Percentiles rank a stretch among this genome's conserved stretches.
Evolutionary conservation across 2,888 invertebrate genomes (phyloP).

Genomic region (Stictocephala bisonia): DNA sequence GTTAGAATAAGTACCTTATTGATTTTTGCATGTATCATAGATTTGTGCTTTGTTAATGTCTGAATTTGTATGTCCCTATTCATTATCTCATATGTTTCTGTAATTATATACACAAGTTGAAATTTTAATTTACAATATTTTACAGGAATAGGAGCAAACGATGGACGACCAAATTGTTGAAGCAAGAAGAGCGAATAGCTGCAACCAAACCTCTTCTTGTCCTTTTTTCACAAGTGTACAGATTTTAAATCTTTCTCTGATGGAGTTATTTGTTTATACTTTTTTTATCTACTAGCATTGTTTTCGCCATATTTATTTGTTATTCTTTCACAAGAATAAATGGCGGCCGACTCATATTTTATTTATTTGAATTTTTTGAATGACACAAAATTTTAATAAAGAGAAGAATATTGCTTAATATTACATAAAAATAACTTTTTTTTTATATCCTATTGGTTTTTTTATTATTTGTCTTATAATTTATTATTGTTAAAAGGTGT

Average conservation of each 20-base stretch:
- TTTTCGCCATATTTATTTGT: slow-evolving; percentile 19
- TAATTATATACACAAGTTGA: too few species aligned
- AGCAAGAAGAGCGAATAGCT: slow-evolving; percentile 6
- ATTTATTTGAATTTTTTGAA: slow-evolving; percentile 22
- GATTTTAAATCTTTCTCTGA: slow-evolving; percentile 33
- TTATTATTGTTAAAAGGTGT: slow-evolving; percentile 22
- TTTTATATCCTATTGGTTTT: slow-evolving; percentile 3
- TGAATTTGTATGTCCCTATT: too few species aligned
- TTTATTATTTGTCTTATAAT: slow-evolving; percentile 5
- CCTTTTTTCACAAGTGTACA: slow-evolving; percentile 25
- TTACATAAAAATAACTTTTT: slow-evolving; percentile 5
- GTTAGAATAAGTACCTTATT: too few species aligned
- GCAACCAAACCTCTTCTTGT: slow-evolving; percentile 10
- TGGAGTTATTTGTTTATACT: slow-evolving; percentile 34
- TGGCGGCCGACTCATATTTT: slow-evolving; percentile 1
- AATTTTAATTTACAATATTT: too few species aligned
- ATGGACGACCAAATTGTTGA: slow-evolving; percentile 26
- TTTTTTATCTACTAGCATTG: slow-evolving; percentile 29
- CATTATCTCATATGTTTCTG: too few species aligned
- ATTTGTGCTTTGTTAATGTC: too few species aligned
- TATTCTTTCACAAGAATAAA: slow-evolving; percentile 12
- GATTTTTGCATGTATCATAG: too few species aligned
- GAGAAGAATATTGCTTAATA: neutral
- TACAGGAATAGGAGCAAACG: slow-evolving; percentile 12
- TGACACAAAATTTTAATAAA: slow-evolving; percentile 5